These are phyloP conservation scores for Apoderus coryli DNA, from an alignment of 2,888 invertebrate genomes.

Conservation along the genomic window DNA sequence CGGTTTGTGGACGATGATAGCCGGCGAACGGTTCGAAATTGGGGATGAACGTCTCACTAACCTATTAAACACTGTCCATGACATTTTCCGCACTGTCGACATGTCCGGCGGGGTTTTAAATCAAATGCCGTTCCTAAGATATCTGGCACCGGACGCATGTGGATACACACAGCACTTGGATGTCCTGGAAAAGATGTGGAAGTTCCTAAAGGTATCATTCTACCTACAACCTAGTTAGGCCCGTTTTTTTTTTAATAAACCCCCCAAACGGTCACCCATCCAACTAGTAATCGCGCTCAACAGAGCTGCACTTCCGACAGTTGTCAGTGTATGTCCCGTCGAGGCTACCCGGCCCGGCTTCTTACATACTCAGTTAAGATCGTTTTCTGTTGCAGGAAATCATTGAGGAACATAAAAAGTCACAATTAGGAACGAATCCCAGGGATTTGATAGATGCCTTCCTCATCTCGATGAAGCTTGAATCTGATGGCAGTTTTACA, in stretches of 20 bases:
- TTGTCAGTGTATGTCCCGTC: no score
- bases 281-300: no score
- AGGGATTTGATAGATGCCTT: constrained; percentile 52
- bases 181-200: constrained; percentile 38
- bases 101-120: constrained; percentile 55
- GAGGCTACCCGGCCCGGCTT: no score
- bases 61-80: constrained; percentile 43
- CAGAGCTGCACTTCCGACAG: no score
- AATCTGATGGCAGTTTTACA: constrained; percentile 33
- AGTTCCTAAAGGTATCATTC: constrained; percentile 42
- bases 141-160: constrained; percentile 43
- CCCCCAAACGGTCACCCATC: no score
- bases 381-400: constrained; percentile 33
- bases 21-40: constrained; percentile 39
- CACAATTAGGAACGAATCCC: constrained; percentile 32
- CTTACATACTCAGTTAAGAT: constrained; percentile 3
- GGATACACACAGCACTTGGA: constrained; percentile 43
- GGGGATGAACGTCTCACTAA: constrained; percentile 40
- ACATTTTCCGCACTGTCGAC: constrained; percentile 46
- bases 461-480: constrained; percentile 40
- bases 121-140: constrained; percentile 51
- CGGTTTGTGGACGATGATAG: constrained; percentile 53
- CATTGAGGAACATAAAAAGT: constrained; percentile 37
- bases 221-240: no score
- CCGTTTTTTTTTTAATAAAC: no score